Evolutionary conservation across 2,113 vertebrate genomes (phyloP), one percentile per base, ranked within the genome.

Genomic region (Xenopus borealis): DNA sequence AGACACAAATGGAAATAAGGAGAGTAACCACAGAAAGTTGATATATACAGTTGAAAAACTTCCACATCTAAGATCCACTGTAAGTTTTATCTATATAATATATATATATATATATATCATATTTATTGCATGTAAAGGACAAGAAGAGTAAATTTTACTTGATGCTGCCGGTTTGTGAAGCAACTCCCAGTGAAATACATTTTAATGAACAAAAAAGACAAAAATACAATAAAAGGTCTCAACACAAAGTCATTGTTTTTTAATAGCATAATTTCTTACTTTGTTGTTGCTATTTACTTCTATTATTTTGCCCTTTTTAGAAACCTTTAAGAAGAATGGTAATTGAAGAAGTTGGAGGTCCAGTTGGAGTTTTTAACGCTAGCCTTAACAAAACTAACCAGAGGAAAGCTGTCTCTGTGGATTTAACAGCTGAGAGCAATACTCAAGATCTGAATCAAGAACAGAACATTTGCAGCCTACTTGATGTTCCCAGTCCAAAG

Each of bases 271-370:
- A 27, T 27, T 27, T 27, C 23, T 27, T 27, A 27, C 23, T 27
- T 27, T 27, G 23, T 2, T 27, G 23, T 40, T 40, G 8, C 33
- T 40, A 1, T 40, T 40, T 40, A 40, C 33, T 40, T 40, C 7
- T 40, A 40, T 40, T 40, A 7, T 58, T 18, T 12, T 58, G 18
- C 33, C 85, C 79, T 80, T 44, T 86, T 76, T 85, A 99, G 96
- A 97, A 94, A 80, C 93, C 94, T 58, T 81, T 98, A 81, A 92
- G 33, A 85, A 93, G 93, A 82, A 81, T 98, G 52, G 73, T 89
- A n/a, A 94, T 99, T 57, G 90, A 95, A 85, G 96, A 97, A 83
- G 82, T 94, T 75, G 93, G 89, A 72, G 92, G 89, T 62, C 84
- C 88, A 75, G 19, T 85, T 45, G 65, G 71, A 9, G 62, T 63